Conservation (phyloP, 2,113 vertebrate species). For the Mormoops blainvillei region DNA sequence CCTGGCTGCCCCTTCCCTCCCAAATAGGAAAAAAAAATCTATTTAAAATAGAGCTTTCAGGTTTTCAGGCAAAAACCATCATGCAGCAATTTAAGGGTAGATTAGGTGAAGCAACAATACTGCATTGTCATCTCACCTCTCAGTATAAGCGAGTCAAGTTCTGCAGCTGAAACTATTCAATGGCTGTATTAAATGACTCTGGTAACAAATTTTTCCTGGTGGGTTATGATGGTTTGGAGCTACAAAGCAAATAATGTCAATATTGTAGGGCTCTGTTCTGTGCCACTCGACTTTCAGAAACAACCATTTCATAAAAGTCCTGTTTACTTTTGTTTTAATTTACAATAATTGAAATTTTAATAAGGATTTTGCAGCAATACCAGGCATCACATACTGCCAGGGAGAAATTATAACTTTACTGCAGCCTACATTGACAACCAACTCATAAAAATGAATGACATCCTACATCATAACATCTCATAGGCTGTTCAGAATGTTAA, state of each 20-base stretch:
- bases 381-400: conserved; percentile 77
- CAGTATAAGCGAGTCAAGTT: not conserved
- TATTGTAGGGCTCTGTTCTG: conserved; percentile 50
- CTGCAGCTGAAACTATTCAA: not conserved
- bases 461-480: conserved; percentile 84
- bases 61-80: conserved; percentile 27
- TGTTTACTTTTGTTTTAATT: conserved; percentile 83
- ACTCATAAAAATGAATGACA: conserved; percentile 88
- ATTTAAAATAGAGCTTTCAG: not conserved
- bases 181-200: not conserved
- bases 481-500: conserved; percentile 83
- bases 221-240: not conserved
- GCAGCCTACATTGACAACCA: conserved; percentile 81
- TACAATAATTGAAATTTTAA: conserved; percentile 84
- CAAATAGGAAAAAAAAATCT: not conserved
- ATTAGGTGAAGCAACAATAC: not conserved
- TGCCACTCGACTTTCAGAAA: conserved; percentile 70
- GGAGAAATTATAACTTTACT: conserved; percentile 83
- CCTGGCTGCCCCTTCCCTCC: not conserved
- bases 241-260: conserved; percentile 29
- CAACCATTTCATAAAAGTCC: conserved; percentile 72
- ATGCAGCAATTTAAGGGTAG: conserved; percentile 16
- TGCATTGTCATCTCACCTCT: not conserved
- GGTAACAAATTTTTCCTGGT: not conserved
- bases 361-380: conserved; percentile 78